These are phyloP conservation scores for Erebia palarica DNA, from an alignment of 2,888 invertebrate species.

Conservation along the genomic window DNA sequence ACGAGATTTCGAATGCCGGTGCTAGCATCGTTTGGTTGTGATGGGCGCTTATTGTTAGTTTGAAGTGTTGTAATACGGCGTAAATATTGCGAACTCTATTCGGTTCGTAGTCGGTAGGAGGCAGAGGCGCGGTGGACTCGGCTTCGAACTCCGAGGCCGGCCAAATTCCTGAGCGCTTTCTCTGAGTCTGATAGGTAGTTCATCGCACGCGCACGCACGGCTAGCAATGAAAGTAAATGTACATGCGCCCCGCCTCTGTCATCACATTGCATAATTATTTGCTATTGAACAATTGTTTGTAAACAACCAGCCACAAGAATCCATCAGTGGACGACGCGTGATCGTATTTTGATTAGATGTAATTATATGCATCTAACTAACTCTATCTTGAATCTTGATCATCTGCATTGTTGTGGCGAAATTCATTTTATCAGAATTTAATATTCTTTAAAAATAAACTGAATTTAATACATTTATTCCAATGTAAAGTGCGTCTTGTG, in stretches of 20 bases:
- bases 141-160: constrained; percentile 51
- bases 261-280: constrained; percentile 77
- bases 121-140: constrained; percentile 33
- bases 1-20: constrained; percentile 34
- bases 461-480: constrained; percentile 1
- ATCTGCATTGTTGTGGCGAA: constrained; percentile 26
- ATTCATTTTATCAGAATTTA: constrained; percentile 16
- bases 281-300: constrained; percentile 77
- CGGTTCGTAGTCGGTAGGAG: constrained; percentile 26
- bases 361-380: constrained; percentile 28
- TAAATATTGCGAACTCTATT: constrained; percentile 32
- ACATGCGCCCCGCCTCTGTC: constrained; percentile 63
- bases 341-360: constrained; percentile 62
- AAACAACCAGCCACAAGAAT: constrained; percentile 69
- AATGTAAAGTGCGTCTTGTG: background rate
- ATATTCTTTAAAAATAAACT: constrained; percentile 20
- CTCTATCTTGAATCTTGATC: constrained; percentile 15
- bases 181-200: constrained; percentile 66
- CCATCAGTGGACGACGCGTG: constrained; percentile 65
- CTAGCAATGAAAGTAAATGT: constrained; percentile 77
- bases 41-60: constrained; percentile 26
- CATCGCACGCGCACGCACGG: constrained; percentile 53
- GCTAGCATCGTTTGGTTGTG: constrained; percentile 21
- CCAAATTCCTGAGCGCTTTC: constrained; percentile 81
- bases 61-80: constrained; percentile 22